These are phyloP conservation scores for Cichladusa arquata DNA, from an alignment of 2,113 vertebrate species.

Conservation along the genomic window DNA sequence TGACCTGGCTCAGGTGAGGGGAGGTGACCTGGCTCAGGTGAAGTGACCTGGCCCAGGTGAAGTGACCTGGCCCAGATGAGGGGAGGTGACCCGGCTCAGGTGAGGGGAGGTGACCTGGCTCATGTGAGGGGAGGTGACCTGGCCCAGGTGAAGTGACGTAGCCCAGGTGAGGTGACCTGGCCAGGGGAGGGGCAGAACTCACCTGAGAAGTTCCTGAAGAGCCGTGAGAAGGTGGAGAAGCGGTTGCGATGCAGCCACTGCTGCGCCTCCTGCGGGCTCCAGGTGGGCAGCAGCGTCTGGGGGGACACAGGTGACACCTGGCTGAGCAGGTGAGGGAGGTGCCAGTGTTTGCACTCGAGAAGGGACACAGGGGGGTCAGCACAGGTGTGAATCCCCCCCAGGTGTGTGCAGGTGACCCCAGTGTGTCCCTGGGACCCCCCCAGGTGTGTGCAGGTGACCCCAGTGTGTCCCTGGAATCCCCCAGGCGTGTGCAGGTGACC, in stretches of 20 bases:
- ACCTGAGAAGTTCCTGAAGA: slow-evolving; percentile 98
- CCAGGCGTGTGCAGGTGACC: no score
- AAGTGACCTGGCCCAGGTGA: no score
- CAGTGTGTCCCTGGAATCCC: no score
- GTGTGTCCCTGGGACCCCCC: no score
- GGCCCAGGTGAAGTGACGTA: neutral
- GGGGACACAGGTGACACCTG: neutral
- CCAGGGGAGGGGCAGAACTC: neutral
- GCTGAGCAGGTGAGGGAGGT: no score
- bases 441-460: neutral
- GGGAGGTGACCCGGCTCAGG: neutral
- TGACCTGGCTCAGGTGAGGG: neutral
- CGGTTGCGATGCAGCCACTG: slow-evolving; percentile 96
- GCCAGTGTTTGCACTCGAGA: neutral
- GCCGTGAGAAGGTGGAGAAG: slow-evolving; percentile 90
- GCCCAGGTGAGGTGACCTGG: no score
- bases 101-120: neutral
- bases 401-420: no score
- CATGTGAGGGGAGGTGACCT: neutral
- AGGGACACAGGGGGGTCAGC: neutral
- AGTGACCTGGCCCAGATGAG: no score
- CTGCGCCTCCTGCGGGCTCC: slow-evolving; percentile 93
- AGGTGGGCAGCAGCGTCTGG: slow-evolving; percentile 90
- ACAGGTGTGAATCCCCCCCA: no score
- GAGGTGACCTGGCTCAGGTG: no score